Conservation (phyloP, 1,140 invertebrate species). For the Psilanteris sp. region DNA sequence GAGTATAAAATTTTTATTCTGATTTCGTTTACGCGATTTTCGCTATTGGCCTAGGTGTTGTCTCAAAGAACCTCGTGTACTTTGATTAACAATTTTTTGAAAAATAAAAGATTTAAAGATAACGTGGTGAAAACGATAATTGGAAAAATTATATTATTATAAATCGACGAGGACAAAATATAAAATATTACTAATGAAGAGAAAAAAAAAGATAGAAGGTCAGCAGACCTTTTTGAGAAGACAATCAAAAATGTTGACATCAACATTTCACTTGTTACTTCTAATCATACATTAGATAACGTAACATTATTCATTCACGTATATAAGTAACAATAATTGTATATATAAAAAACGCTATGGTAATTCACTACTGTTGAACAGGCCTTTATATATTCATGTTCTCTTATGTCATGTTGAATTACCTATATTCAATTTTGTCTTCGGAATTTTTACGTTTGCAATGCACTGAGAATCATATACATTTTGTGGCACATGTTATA, state of each 20-base stretch:
- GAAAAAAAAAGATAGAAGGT: slow-evolving; percentile 27
- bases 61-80: slow-evolving; percentile 18
- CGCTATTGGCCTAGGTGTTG: slow-evolving; percentile 72
- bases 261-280: slow-evolving; percentile 80
- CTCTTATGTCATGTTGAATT: slow-evolving; percentile 14
- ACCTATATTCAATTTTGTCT: slow-evolving; percentile 47
- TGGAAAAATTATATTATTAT: slow-evolving; percentile 13
- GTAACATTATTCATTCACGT: slow-evolving; percentile 23
- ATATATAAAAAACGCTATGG: slow-evolving; percentile 50
- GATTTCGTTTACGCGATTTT: slow-evolving; percentile 65
- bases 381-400: slow-evolving; percentile 44
- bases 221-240: slow-evolving; percentile 73
- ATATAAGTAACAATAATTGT: slow-evolving; percentile 39
- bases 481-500: slow-evolving; percentile 41
- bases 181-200: background rate
- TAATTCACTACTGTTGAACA: slow-evolving; percentile 24
- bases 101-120: slow-evolving; percentile 18
- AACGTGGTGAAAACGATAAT: slow-evolving; percentile 19
- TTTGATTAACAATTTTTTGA: slow-evolving; percentile 13
- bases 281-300: slow-evolving; percentile 67
- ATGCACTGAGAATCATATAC: slow-evolving; percentile 30
- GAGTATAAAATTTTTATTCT: slow-evolving; percentile 41
- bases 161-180: too few species aligned
- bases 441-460: slow-evolving; percentile 17
- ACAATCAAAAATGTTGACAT: slow-evolving; percentile 80